These are phyloP conservation scores for Sinopyrophorus schimmeli DNA, from an alignment of 2,888 invertebrate species.

Conservation along the genomic window DNA sequence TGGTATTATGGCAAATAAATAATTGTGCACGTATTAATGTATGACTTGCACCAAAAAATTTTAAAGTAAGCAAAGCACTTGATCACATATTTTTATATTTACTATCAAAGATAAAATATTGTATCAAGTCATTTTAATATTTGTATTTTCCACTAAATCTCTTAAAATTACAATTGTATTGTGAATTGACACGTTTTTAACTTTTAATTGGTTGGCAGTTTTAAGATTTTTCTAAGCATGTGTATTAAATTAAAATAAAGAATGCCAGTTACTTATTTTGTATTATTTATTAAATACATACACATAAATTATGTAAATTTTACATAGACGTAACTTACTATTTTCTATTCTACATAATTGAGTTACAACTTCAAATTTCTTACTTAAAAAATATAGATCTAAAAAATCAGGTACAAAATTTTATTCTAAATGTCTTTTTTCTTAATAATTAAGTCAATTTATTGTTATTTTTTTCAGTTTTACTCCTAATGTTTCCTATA, in stretches of 20 bases:
- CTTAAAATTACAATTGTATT: slow-evolving; percentile 17
- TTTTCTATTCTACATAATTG: too few species aligned
- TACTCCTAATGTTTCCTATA: too few species aligned
- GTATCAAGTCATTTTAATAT: slow-evolving; percentile 8
- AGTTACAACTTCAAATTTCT: too few species aligned
- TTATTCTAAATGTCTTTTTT: too few species aligned
- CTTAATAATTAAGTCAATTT: too few species aligned
- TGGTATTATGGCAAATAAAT: slow-evolving; percentile 15
- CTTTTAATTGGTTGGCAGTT: slow-evolving; percentile 31
- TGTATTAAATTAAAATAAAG: slow-evolving; percentile 34
- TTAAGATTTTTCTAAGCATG: slow-evolving; percentile 37
- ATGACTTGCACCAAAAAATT: slow-evolving; percentile 24
- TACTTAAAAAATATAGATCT: too few species aligned
- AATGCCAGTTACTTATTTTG: slow-evolving; percentile 6
- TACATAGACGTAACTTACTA: too few species aligned
- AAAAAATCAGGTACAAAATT: too few species aligned
- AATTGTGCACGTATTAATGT: slow-evolving; percentile 22
- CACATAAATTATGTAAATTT: not conserved
- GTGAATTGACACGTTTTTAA: slow-evolving; percentile 28
- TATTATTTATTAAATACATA: slow-evolving; percentile 4
- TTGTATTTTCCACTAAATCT: slow-evolving; percentile 17
- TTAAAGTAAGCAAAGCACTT: slow-evolving; percentile 27
- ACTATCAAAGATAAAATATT: slow-evolving; percentile 7
- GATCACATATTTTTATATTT: slow-evolving; percentile 33
- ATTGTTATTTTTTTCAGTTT: too few species aligned